A percentile compares a stretch with the other conserved stretches of the same genome.
These are phyloP conservation scores for Octomys mimax DNA, from an alignment of 2,797 vertebrate species.

Conservation along the genomic window DNA sequence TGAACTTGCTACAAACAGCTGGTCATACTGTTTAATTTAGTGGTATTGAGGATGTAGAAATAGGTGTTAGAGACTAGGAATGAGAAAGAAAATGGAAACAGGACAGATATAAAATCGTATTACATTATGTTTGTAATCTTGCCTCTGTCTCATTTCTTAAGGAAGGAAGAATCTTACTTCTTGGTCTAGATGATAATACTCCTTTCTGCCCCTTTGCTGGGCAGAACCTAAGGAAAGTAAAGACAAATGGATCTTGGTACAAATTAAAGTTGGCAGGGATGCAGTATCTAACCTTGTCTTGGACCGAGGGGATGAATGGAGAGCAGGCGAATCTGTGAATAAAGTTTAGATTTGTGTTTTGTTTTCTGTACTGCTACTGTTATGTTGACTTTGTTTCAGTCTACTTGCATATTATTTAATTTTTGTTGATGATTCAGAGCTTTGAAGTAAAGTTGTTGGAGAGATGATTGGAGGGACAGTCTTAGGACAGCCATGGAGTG, in stretches of 20 bases:
- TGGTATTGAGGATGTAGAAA: not conserved
- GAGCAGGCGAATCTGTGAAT: not conserved
- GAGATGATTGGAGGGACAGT: not conserved
- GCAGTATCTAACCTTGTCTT: not conserved
- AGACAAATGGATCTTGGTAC: no score
- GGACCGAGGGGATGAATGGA: not conserved
- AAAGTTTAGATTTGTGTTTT: slow-evolving; percentile 19
- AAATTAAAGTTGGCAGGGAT: not conserved
- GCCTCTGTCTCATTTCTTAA: not conserved
- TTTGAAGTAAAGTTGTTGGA: not conserved
- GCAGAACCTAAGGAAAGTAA: not conserved
- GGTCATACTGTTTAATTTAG: slow-evolving; percentile 32
- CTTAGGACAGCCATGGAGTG: not conserved
- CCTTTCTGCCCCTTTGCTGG: not conserved
- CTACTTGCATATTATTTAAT: slow-evolving; percentile 21
- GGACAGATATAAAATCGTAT: not conserved
- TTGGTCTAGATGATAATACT: not conserved
- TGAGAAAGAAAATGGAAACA: slow-evolving; percentile 6
- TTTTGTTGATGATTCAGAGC: not conserved
- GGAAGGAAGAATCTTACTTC: not conserved
- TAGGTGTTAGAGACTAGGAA: not conserved
- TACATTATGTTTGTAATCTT: not conserved
- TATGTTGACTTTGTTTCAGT: not conserved
- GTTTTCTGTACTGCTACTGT: not conserved
- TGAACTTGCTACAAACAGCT: not conserved